Evolutionary conservation across 2,888 invertebrate genomes (phyloP), one percentile per base, ranked within the genome.

Genomic region (Hermaeophaga mercurialis): DNA sequence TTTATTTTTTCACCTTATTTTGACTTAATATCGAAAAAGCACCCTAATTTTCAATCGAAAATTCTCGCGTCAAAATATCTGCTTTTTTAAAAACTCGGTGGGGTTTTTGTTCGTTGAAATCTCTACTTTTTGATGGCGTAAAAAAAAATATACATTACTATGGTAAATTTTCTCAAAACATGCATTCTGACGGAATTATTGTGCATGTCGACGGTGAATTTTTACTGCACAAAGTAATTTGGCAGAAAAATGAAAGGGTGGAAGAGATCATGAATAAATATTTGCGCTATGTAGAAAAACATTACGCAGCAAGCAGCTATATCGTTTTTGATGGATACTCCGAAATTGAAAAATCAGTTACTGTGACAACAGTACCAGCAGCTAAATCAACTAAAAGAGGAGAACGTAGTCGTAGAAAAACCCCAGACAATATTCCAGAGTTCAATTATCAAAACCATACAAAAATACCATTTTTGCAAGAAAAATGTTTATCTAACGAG

Each of bases 391-490:
- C 61, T 57, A 63, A 65, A 63, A 64, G 46, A 52, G 56, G 46
- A 58, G 61, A 65, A 62, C 63, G 62, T 59, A 57, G 47, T 41
- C 41, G 48, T 47, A 54, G 49, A 58, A 54, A 58, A 49, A 45
- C 19, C 34, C 55, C 58, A 54, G 45, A 59, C 49, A 59, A 62
- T 64, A 55, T 54, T 43, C 48, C 46, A 52, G 45, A 31, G 45
- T 56, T 56, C 33, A 22, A 55, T 49, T 43, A 39, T 55, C 48
- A 49, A 43, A 39, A 39, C 11, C 55, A 49, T 44, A 52, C 58
- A 64, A 64, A 64, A 66, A 63, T 64, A 64, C 54, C 67, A 45
- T 63, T 65, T 64, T 56, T 44, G 57, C 66, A 67, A 63, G 64
- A 66, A 58, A 62, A 41, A 48, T 46, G 45, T 45, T 53, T 45